Base-by-base conservation (phyloP, 2,113 vertebrate species). In the Onychostoma macrolepis region DNA sequence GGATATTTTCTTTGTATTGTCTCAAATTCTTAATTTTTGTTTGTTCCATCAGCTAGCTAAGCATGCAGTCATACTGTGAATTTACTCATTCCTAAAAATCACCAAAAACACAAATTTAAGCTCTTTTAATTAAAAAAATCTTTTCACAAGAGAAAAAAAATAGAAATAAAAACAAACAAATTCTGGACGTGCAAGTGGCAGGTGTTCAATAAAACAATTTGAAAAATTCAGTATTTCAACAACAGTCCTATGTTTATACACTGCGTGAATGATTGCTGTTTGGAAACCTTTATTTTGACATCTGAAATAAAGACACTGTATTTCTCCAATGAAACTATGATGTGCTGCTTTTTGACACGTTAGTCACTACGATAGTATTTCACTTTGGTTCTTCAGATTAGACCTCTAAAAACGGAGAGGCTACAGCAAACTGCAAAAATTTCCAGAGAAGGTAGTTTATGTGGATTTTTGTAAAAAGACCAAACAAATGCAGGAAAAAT, bases 51-150 rank as follows among this genome's bases (percentile, higher is more conserved):
- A 69, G 6, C 24, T 43, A 15, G 12, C 45, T 36, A 71, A 71
- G 17, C 74, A 77, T 30, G 19, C 4, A 11, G 26, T 71, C 8
- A 33, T 69, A 30, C 13, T 48, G 26, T 36, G 17, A 43, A 24
- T 43, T 77, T 19, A 38, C 76, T 38, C 19, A 2, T 5, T 91
- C 89, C 94, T 94, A 95, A 83, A 88, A 61, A 48, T 33, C 13
- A 69, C 58, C 43, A 17, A 78, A 94, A 93, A 50, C 33, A 13
- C 79, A 89, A 58, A 72, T 80, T 89, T 88, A 38, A 38, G 36
- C 36, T 38, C 36, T 89, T 89, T 88, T 87, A 89, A 81, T 90
- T 83, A 76, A 86, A 76, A 85, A 74, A 71, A 43, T 19, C 45
- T 81, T 90, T 88, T 87, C 67, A 88, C 84, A 89, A 74, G 77